Percentiles rank a stretch among this genome's conserved stretches.
Evolutionary conservation across 2,888 invertebrate species (phyloP).

Genomic region (Dioctria rufipes): DNA sequence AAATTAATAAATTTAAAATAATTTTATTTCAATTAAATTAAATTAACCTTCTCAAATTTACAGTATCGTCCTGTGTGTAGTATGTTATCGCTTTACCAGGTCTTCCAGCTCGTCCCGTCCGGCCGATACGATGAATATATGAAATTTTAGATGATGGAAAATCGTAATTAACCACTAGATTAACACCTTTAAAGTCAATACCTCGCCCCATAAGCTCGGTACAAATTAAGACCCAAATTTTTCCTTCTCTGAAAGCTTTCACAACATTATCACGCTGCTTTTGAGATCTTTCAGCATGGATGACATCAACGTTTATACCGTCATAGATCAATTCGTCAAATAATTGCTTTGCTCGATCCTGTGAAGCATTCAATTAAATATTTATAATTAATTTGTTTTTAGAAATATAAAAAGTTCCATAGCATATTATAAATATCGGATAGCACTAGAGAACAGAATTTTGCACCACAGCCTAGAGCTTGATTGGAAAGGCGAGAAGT

Average conservation of each 20-base stretch:
- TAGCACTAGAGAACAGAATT: too few relatives aligned
- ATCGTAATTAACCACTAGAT: constrained; percentile 97
- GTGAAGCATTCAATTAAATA: constrained; percentile 64
- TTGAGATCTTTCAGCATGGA: constrained; percentile 93
- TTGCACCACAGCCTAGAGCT: too few relatives aligned
- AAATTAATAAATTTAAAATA: constrained; percentile 49
- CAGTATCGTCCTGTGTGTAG: constrained; percentile 92
- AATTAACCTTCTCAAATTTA: constrained; percentile 84
- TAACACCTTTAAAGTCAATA: constrained; percentile 96
- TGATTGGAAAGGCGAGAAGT: too few relatives aligned
- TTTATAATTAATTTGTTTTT: not conserved
- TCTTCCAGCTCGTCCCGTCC: constrained; percentile 95
- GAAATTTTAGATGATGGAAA: constrained; percentile 92
- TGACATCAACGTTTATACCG: constrained; percentile 93
- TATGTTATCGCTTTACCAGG: constrained; percentile 92
- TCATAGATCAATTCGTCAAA: constrained; percentile 93
- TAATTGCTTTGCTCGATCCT: constrained; percentile 93
- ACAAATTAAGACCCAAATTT: constrained; percentile 96
- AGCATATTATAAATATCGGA: too few relatives aligned
- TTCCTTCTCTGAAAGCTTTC: constrained; percentile 90
- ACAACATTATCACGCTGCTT: constrained; percentile 93
- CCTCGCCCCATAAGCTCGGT: constrained; percentile 98
- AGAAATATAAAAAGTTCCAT: too few relatives aligned
- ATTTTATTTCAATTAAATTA: not conserved
- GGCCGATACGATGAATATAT: constrained; percentile 90